These are phyloP conservation scores for Allophyes oxyacanthae DNA, from an alignment of 2,888 invertebrate species.

Conservation along the genomic window DNA sequence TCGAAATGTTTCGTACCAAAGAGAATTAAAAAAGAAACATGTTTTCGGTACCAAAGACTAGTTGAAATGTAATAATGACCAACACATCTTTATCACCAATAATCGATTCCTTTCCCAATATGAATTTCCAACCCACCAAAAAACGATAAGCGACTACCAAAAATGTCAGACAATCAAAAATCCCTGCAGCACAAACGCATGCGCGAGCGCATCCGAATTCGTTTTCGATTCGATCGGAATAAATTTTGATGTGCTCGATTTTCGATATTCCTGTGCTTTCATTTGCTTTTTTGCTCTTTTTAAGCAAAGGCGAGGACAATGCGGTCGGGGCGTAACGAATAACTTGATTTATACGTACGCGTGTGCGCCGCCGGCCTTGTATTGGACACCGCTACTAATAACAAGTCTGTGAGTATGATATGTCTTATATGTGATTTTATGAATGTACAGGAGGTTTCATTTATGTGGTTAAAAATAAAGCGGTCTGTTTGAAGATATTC, in stretches of 20 bases:
- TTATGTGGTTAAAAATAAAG: constrained; percentile 21
- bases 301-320: constrained; percentile 79
- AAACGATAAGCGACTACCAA: constrained; percentile 34
- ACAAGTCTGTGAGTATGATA: constrained; percentile 50
- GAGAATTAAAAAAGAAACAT: too few species aligned
- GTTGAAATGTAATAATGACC: too few species aligned
- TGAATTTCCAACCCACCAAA: constrained; percentile 9
- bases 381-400: constrained; percentile 55
- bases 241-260: constrained; percentile 82
- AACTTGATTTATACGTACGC: constrained; percentile 83
- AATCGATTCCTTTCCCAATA: too few species aligned
- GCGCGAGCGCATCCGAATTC: constrained; percentile 62
- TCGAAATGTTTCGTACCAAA: too few species aligned
- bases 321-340: constrained; percentile 83
- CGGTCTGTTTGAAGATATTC: constrained; percentile 27
- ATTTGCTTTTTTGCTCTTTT: constrained; percentile 68
- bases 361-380: constrained; percentile 72
- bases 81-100: too few species aligned
- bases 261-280: constrained; percentile 68
- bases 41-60: too few species aligned
- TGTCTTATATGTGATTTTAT: constrained; percentile 47
- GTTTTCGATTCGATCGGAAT: constrained; percentile 75
- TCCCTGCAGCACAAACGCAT: constrained; percentile 43
- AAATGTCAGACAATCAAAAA: constrained; percentile 52
- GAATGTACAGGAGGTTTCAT: constrained; percentile 36